phyloP scores from a whole-genome alignment of 2,113 vertebrate genomes.

The Rostratula benghalensis region DNA sequence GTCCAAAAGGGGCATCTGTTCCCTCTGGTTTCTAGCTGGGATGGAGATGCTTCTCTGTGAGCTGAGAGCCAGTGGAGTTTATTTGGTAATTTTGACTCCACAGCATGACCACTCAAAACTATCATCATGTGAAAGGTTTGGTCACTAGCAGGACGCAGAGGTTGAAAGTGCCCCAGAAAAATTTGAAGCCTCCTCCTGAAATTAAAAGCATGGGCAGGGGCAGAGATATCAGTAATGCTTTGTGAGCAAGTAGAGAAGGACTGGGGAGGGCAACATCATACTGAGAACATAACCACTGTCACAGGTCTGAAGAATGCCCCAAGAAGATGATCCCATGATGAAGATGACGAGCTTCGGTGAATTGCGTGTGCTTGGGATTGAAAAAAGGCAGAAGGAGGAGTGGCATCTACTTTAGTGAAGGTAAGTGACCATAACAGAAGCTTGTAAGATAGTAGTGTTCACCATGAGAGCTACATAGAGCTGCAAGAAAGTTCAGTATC shows the following conservation, averaged over 20 bases:
- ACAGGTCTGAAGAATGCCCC: background rate
- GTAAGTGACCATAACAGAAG: background rate
- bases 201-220: background rate
- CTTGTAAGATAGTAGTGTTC: background rate
- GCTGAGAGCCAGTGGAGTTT: background rate
- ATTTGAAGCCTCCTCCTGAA: background rate
- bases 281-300: background rate
- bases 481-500: background rate
- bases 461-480: rapidly evolving
- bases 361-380: background rate
- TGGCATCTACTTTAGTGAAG: background rate
- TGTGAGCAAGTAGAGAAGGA: background rate
- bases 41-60: background rate
- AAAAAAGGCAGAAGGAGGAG: background rate
- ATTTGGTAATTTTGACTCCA: background rate
- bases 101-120: no score
- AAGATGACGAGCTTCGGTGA: background rate
- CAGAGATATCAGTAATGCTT: background rate
- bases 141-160: background rate
- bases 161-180: background rate
- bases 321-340: background rate
- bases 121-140: background rate
- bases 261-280: background rate
- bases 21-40: background rate
- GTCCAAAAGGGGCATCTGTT: conserved; percentile 30